Conservation (phyloP, 2,888 invertebrate genomes). For the Tethea ocularis region DNA sequence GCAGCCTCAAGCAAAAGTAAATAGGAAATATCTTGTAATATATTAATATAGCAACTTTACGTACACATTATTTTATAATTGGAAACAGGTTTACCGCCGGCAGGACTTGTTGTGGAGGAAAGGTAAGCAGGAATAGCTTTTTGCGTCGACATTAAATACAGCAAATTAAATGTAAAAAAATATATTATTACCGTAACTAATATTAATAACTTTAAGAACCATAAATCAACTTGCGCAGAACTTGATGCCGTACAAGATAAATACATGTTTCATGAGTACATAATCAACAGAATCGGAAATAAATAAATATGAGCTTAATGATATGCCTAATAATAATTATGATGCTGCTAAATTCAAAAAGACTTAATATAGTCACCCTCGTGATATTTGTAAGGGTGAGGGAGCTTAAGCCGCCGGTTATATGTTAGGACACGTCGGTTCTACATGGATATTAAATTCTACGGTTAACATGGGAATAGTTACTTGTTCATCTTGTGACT, state of each 20-base stretch:
- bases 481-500: constrained; percentile 39
- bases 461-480: neutral
- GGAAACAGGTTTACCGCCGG: constrained; percentile 9
- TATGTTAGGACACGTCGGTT: neutral
- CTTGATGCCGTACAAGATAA: neutral
- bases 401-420: neutral
- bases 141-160: neutral
- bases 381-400: neutral
- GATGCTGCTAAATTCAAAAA: neutral
- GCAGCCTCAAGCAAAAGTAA: neutral
- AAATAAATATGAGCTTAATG: neutral
- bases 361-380: neutral
- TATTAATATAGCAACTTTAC: neutral
- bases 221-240: constrained; percentile 4
- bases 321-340: neutral
- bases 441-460: neutral
- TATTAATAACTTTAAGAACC: neutral
- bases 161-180: constrained; percentile 3
- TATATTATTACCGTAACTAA: constrained; percentile 5
- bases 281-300: neutral
- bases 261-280: neutral
- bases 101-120: constrained; percentile 4
- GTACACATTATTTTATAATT: constrained; percentile 1
- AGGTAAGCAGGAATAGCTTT: constrained; percentile 8
- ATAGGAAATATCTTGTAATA: constrained; percentile 4